Conservation (phyloP, 2,797 vertebrate species). For the Myiotriccus ornatus region DNA sequence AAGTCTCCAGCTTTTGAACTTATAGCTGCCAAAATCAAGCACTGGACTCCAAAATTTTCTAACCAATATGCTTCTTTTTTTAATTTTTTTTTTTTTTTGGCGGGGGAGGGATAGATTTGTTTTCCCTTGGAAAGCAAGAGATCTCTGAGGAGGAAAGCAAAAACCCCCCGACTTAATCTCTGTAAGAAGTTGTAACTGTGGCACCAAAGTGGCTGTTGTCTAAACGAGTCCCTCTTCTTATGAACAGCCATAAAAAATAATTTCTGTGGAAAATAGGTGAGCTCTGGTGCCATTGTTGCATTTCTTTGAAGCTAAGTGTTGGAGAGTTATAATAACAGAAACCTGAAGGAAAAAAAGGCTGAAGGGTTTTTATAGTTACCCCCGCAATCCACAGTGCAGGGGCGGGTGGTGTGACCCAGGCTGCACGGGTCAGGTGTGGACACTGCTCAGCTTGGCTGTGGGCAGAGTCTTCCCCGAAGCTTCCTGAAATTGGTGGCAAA, state of each 20-base stretch:
- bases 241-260: neutral
- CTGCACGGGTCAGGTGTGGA: neutral
- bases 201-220: neutral
- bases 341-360: neutral
- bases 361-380: neutral
- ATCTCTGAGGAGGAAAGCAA: neutral
- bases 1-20: neutral
- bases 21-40: neutral
- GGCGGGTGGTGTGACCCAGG: neutral
- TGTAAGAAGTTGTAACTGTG: fast-evolving
- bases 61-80: fast-evolving
- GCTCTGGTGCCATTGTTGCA: neutral
- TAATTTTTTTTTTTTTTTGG: neutral
- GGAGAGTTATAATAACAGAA: neutral
- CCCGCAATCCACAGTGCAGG: fast-evolving
- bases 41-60: neutral
- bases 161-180: neutral
- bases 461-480: neutral
- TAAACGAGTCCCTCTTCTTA: neutral
- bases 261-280: neutral
- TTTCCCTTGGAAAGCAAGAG: neutral
- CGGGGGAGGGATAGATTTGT: fast-evolving
- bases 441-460: neutral
- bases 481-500: neutral
- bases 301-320: neutral